Percentiles rank a stretch among this genome's conserved stretches.
phyloP scores from a whole-genome alignment of 2,797 vertebrate species.

The Melanotaenia trifasciata region DNA sequence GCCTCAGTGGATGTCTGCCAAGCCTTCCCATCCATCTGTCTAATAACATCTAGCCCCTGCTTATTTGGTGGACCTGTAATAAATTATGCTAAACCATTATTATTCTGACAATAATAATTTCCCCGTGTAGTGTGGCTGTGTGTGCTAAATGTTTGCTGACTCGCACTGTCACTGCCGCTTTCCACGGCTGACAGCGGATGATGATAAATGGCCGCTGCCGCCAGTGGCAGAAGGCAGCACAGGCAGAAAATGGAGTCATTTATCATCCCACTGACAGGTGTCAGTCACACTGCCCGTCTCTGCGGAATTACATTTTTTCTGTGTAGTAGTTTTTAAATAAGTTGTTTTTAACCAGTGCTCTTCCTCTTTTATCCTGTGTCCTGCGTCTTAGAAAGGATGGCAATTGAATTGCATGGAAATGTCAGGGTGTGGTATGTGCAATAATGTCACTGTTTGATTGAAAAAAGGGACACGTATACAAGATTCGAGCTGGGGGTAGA shows the following conservation, averaged over 20 bases:
- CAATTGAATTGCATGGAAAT: constrained; percentile 91
- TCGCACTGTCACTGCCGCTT: constrained; percentile 99
- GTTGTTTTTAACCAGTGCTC: constrained; percentile 96
- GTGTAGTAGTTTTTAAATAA: constrained; percentile 98
- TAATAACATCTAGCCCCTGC: constrained; percentile 99
- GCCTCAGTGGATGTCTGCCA: constrained; percentile 99
- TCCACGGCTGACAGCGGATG: constrained; percentile 98
- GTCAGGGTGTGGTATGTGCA: constrained; percentile 80
- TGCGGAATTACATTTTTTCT: constrained; percentile 93
- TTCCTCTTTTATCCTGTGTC: constrained; percentile 79
- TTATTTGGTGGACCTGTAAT: constrained; percentile 99
- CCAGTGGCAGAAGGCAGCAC: constrained; percentile 98
- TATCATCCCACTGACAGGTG: constrained; percentile 99
- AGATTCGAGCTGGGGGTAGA: constrained; percentile 61
- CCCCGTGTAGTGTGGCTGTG: constrained; percentile 97
- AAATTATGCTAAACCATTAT: constrained; percentile 99
- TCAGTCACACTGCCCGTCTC: constrained; percentile 98
- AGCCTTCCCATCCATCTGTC: constrained; percentile 99
- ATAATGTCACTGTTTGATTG: constrained; percentile 90
- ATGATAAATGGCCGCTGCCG: constrained; percentile 99
- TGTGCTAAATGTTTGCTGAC: constrained; percentile 99
- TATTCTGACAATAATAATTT: constrained; percentile 99
- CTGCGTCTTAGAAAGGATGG: constrained; percentile 80
- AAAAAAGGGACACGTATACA: constrained; percentile 80
- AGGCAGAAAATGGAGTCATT: constrained; percentile 99